These are phyloP conservation scores for Eilema caniola DNA, from an alignment of 2,888 invertebrate species.

Conservation along the genomic window DNA sequence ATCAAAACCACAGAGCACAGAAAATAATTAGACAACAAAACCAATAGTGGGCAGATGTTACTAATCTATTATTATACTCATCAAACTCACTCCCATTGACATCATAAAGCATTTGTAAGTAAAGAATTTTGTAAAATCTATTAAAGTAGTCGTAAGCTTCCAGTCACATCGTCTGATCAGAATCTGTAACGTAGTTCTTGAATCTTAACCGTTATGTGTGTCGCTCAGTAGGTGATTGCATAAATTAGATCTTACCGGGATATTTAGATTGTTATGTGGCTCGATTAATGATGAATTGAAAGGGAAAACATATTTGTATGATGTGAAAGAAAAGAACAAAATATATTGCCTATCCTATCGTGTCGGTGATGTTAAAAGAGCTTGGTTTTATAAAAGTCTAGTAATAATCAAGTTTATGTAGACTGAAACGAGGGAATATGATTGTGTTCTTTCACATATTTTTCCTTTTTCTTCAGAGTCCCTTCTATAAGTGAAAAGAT, in stretches of 20 bases:
- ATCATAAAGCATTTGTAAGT: slow-evolving; percentile 11
- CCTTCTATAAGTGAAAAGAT: not conserved
- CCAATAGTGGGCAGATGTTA: too few species aligned
- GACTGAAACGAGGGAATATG: not conserved
- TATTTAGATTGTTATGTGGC: slow-evolving; percentile 29
- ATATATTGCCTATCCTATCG: not conserved
- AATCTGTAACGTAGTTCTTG: slow-evolving; percentile 30
- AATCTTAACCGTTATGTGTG: slow-evolving; percentile 43
- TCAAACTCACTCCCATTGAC: not conserved
- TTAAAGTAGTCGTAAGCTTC: slow-evolving; percentile 51
- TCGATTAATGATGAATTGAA: not conserved
- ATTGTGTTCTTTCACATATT: not conserved
- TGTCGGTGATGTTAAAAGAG: not conserved
- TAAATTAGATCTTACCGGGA: slow-evolving; percentile 39
- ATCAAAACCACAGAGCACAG: too few species aligned
- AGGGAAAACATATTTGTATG: not conserved
- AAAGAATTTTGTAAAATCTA: slow-evolving; percentile 48
- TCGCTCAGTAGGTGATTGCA: slow-evolving; percentile 53
- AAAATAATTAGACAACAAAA: too few species aligned
- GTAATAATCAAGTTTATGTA: not conserved
- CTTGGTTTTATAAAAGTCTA: not conserved
- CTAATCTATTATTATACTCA: not conserved
- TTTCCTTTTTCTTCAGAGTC: not conserved
- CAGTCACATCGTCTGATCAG: slow-evolving; percentile 43
- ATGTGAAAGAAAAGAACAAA: not conserved